Conservation (phyloP, 2,797 vertebrate species). For the Mico argentatus region DNA sequence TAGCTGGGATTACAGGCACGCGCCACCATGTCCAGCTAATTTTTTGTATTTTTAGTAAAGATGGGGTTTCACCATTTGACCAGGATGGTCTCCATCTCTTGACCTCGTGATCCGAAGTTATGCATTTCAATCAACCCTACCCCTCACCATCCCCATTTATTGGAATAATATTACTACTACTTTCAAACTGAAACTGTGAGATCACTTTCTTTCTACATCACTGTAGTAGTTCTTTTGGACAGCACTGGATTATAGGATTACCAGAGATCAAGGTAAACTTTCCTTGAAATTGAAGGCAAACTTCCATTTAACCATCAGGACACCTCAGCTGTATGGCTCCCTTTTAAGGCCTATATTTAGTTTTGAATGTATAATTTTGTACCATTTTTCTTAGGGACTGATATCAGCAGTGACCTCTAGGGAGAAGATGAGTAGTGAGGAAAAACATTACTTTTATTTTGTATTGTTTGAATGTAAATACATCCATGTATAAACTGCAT, state of each 20-base stretch:
- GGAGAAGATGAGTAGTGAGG: not conserved
- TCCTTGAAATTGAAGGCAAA: not conserved
- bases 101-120: too few species aligned
- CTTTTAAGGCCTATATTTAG: not conserved
- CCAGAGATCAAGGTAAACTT: not conserved
- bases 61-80: too few species aligned
- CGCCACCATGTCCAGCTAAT: too few species aligned
- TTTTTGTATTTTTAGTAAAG: too few species aligned
- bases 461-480: not conserved
- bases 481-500: not conserved
- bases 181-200: too few species aligned
- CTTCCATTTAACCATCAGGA: not conserved
- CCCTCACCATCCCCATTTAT: too few species aligned
- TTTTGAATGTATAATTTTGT: not conserved
- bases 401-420: not conserved
- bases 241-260: not conserved
- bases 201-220: too few species aligned
- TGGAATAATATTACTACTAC: too few species aligned
- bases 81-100: too few species aligned
- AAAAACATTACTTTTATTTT: not conserved
- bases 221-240: not conserved
- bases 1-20: too few species aligned
- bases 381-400: not conserved
- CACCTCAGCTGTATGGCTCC: not conserved
- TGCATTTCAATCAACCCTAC: too few species aligned